phyloP scores from a whole-genome alignment of 1,140 invertebrate genomes.

The Arctopsyche grandis region DNA sequence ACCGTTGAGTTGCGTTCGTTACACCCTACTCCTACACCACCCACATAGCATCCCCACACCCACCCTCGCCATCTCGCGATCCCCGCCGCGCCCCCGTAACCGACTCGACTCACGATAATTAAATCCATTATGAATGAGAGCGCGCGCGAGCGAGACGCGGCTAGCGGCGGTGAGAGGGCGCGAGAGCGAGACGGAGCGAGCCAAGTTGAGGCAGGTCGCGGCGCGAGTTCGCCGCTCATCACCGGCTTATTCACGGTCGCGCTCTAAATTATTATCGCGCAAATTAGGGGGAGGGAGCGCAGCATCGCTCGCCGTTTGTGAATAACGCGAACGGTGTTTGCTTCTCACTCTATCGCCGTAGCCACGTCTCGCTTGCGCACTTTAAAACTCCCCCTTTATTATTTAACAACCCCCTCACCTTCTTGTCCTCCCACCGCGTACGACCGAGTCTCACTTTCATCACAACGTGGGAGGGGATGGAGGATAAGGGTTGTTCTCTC shows the following conservation, averaged over 20 bases:
- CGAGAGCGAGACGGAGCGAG: not conserved
- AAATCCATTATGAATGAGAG: conserved; percentile 55
- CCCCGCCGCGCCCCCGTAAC: no score
- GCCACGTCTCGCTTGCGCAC: conserved; percentile 39
- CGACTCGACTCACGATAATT: conserved; percentile 49
- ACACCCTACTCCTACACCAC: not conserved
- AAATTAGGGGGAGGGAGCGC: conserved; percentile 20
- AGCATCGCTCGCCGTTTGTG: conserved; percentile 50
- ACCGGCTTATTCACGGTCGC: conserved; percentile 50
- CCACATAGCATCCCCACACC: not conserved
- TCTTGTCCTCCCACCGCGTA: not conserved
- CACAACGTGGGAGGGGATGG: no score
- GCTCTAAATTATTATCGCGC: conserved; percentile 48
- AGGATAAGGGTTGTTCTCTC: conserved; percentile 34
- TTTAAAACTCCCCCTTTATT: conserved; percentile 38
- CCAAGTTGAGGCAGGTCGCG: conserved; percentile 50
- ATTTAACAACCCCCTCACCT: conserved; percentile 26
- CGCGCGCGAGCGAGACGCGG: conserved; percentile 4
- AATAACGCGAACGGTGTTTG: conserved; percentile 39
- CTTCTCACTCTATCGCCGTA: not conserved
- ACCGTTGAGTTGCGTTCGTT: not conserved
- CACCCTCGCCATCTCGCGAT: not conserved
- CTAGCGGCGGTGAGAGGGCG: not conserved
- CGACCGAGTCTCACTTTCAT: conserved; percentile 26
- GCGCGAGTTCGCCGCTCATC: conserved; percentile 38